These are phyloP conservation scores for Etheostoma nigrum DNA, from an alignment of 2,797 vertebrate genomes.

Conservation along the genomic window DNA sequence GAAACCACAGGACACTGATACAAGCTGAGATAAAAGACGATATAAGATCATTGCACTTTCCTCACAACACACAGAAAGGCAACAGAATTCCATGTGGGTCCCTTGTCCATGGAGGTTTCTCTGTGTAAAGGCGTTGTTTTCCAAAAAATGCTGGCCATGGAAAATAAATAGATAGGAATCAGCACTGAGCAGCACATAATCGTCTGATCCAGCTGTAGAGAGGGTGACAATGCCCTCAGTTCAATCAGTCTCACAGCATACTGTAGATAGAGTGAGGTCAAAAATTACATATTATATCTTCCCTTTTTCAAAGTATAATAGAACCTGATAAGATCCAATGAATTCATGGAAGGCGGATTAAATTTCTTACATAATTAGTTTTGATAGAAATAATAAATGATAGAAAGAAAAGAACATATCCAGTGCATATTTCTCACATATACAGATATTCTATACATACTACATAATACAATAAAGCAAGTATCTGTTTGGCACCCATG, in stretches of 20 bases:
- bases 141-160: constrained; percentile 39
- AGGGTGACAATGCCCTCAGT: constrained; percentile 30
- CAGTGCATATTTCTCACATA: neutral
- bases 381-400: too few relatives aligned
- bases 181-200: constrained; percentile 60
- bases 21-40: constrained; percentile 44
- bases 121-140: constrained; percentile 32
- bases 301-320: neutral
- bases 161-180: constrained; percentile 74
- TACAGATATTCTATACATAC: too few relatives aligned
- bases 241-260: constrained; percentile 5
- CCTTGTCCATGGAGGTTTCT: constrained; percentile 28
- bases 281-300: constrained; percentile 1
- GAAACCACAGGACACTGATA: constrained; percentile 59
- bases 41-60: constrained; percentile 40
- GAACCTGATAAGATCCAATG: constrained; percentile 1
- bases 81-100: constrained; percentile 59
- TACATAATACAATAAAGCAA: neutral
- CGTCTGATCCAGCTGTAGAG: constrained; percentile 12
- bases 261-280: constrained; percentile 29
- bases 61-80: constrained; percentile 45
- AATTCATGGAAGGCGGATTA: neutral
- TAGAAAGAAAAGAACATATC: neutral
- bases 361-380: neutral
- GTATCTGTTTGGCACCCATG: neutral